Percentiles rank a stretch among this genome's conserved stretches.
phyloP scores from a whole-genome alignment of 2,888 invertebrate species.

The Fragum fragum region DNA sequence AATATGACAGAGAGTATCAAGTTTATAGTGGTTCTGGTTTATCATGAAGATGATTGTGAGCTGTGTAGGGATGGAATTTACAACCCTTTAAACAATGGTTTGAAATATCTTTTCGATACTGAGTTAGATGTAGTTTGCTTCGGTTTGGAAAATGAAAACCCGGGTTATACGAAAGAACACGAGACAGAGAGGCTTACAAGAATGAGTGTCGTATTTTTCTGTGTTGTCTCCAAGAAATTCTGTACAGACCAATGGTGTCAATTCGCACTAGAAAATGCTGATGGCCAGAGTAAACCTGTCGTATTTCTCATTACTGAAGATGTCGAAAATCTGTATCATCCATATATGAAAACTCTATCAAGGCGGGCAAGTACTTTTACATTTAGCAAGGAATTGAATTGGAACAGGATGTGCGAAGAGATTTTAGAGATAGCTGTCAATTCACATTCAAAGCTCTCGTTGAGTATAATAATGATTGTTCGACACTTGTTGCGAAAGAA shows the following conservation, averaged over 20 bases:
- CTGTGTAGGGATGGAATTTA: neutral
- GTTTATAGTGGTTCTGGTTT: slow-evolving; percentile 2
- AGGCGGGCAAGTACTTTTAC: neutral
- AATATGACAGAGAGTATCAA: neutral
- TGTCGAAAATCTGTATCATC: neutral
- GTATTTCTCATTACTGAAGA: slow-evolving; percentile 19
- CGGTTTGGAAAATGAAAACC: slow-evolving; percentile 8
- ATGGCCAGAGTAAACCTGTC: slow-evolving; percentile 13
- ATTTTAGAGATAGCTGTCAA: no score
- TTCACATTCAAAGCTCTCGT: no score
- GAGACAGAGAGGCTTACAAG: slow-evolving; percentile 15
- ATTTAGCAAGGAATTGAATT: no score
- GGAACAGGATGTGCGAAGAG: no score
- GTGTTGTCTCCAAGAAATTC: slow-evolving; percentile 17
- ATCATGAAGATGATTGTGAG: slow-evolving; percentile 4
- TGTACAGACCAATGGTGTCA: slow-evolving; percentile 29
- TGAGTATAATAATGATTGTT: no score
- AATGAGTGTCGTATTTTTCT: slow-evolving; percentile 7
- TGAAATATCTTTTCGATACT: neutral
- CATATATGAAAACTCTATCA: neutral
- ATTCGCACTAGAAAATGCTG: slow-evolving; percentile 14
- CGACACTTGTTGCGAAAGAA: no score
- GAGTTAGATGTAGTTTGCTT: neutral
- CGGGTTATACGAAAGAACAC: neutral
- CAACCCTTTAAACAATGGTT: neutral